A percentile compares a stretch with the other conserved stretches of the same genome.
Conservation (phyloP, 2,797 vertebrate species). For the Gephyroberyx darwinii region DNA sequence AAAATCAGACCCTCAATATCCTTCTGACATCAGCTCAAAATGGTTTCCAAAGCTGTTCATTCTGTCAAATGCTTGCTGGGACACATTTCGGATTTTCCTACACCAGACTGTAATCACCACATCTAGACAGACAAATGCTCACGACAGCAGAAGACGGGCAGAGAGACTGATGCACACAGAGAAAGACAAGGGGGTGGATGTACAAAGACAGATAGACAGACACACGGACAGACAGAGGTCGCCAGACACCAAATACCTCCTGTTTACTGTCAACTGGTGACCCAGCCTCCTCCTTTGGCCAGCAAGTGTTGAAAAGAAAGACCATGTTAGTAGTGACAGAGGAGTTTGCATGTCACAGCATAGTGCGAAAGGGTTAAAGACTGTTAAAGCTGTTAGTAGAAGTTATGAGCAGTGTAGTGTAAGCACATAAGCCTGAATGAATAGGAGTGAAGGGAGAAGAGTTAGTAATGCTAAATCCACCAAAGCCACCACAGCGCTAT, state of each 20-base stretch:
- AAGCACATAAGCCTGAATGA: constrained; percentile 60
- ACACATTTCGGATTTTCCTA: constrained; percentile 2
- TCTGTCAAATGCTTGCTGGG: constrained; percentile 44
- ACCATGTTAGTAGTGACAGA: constrained; percentile 70
- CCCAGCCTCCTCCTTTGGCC: constrained; percentile 78
- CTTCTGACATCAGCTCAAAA: neutral
- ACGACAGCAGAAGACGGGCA: constrained; percentile 14
- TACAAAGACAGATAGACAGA: constrained; percentile 23
- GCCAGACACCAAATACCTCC: constrained; percentile 80
- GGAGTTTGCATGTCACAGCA: constrained; percentile 42
- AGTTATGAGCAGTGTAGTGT: constrained; percentile 51
- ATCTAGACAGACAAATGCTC: constrained; percentile 5
- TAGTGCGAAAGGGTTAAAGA: constrained; percentile 55
- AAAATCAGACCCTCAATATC: neutral
- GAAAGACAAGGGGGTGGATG: constrained; percentile 19
- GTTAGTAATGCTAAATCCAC: constrained; percentile 64
- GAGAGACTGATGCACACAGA: constrained; percentile 29
- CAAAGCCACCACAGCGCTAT: constrained; percentile 39
- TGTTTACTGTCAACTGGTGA: constrained; percentile 80
- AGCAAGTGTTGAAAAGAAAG: constrained; percentile 73
- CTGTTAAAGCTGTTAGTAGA: constrained; percentile 51
- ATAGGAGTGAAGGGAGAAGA: constrained; percentile 48
- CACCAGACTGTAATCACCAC: constrained; percentile 4
- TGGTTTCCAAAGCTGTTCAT: neutral
- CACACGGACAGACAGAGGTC: constrained; percentile 53